These are phyloP conservation scores for Heterodera filipjevi DNA, from an alignment of 2,888 invertebrate species.

Conservation along the genomic window DNA sequence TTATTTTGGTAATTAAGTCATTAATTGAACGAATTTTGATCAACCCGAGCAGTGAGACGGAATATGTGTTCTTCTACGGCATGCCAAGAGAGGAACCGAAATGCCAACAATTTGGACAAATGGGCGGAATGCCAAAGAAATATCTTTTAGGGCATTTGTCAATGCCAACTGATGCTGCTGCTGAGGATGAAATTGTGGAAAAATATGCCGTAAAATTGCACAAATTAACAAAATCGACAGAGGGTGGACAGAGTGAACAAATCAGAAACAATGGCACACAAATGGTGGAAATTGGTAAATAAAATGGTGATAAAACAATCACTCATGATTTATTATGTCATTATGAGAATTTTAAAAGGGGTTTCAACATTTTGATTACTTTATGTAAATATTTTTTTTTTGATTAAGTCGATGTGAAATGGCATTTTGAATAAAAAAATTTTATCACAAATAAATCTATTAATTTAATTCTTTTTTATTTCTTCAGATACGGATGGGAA, in stretches of 20 bases:
- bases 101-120: not conserved
- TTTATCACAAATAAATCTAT: not conserved
- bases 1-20: not conserved
- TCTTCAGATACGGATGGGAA: not conserved
- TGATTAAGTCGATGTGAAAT: too few relatives aligned
- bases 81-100: not conserved
- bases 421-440: not conserved
- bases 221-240: not conserved
- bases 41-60: not conserved
- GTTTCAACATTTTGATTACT: too few relatives aligned
- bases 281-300: not conserved
- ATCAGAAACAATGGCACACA: not conserved
- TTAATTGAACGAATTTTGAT: not conserved
- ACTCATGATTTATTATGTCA: too few relatives aligned
- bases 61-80: not conserved
- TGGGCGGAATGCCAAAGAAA: not conserved
- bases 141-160: not conserved
- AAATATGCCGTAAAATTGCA: not conserved
- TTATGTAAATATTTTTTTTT: too few relatives aligned
- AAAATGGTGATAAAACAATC: not conserved
- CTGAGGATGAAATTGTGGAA: not conserved
- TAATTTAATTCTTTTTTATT: not conserved
- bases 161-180: not conserved
- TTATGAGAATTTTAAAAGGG: too few relatives aligned
- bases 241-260: not conserved